Evolutionary conservation across 2,888 invertebrate species (phyloP).

Genomic region (Sinopyrophorus schimmeli): DNA sequence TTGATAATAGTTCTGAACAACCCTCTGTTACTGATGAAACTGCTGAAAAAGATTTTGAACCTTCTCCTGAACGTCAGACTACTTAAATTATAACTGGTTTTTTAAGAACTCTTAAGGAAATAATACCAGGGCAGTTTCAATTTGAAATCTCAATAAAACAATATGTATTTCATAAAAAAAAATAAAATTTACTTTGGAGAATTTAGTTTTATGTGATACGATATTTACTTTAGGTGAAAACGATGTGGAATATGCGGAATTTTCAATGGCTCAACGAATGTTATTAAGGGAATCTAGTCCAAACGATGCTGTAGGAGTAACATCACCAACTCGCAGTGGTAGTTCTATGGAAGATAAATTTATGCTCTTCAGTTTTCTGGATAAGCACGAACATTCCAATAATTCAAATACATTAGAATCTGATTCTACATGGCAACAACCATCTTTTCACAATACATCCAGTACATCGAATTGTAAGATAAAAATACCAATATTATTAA

Average conservation of each 20-base stretch:
- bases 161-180: background rate
- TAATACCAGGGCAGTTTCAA: background rate
- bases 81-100: too few species aligned
- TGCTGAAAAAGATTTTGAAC: slow-evolving; percentile 47
- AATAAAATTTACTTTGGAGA: background rate
- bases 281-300: slow-evolving; percentile 45
- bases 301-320: slow-evolving; percentile 35
- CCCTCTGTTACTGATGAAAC: slow-evolving; percentile 44
- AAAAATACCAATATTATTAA: too few species aligned
- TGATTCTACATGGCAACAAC: slow-evolving; percentile 12
- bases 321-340: slow-evolving; percentile 30
- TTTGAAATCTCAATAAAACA: background rate
- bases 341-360: slow-evolving; percentile 59
- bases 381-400: slow-evolving; percentile 54
- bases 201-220: background rate
- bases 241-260: slow-evolving; percentile 68
- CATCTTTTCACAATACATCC: slow-evolving; percentile 4
- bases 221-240: slow-evolving; percentile 60
- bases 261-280: slow-evolving; percentile 58
- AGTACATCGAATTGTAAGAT: slow-evolving; percentile 3
- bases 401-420: slow-evolving; percentile 33
- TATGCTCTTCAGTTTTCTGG: slow-evolving; percentile 63
- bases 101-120: background rate
- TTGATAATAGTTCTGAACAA: slow-evolving; percentile 30
- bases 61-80: slow-evolving; percentile 30